Evolutionary conservation across 2,797 vertebrate genomes (phyloP), one percentile per base, ranked within the genome.

Genomic region (Luscinia luscinia): DNA sequence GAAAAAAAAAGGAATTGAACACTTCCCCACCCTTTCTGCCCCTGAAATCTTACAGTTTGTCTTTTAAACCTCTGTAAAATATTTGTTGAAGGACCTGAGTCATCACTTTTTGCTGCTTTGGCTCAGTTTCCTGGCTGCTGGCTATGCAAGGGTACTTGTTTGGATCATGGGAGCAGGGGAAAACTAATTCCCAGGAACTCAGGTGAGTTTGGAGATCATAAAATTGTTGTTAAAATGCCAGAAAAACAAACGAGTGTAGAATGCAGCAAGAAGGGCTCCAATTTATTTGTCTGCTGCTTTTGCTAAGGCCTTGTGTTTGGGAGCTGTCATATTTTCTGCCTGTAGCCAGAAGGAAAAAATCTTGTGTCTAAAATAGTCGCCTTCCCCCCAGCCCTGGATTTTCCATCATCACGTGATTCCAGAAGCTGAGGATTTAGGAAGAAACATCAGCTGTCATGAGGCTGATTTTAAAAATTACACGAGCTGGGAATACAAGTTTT

Each of bases 271-370:
- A 52, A 76, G 38, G 32, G 21, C 63, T 92, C 41, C 2, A 1
- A 9, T 75, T 49, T 46, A 43, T 59, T 45, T 57, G 30, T 57
- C 58, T 84, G 69, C 72, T 80, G 52, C 69, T 68, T 85, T 74
- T 36, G n/a, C 66, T 61, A 54, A 72, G 74, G 80, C 86, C 84
- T 51, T 45, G 36, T 73, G 20, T 77, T 75, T 75, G 62, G 59
- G 63, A 84, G 36, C 55, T 32, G 80, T 75, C 57, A 30, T 67
- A 17, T 89, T 76, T 84, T 64, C 80, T 94, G 94, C 84, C 78
- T 59, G 72, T 79, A 89, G 58, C 76, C 85, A 74, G 76, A 54
- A 86, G 93, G 83, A 91, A 86, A 86, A 89, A 94, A 85, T 34
- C 85, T 85, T 18, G 2, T 3, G 11, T 93, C 73, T 80, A 48